phyloP scores from a whole-genome alignment of 2,888 invertebrate species.

The Caenorhabditis panamensis region DNA sequence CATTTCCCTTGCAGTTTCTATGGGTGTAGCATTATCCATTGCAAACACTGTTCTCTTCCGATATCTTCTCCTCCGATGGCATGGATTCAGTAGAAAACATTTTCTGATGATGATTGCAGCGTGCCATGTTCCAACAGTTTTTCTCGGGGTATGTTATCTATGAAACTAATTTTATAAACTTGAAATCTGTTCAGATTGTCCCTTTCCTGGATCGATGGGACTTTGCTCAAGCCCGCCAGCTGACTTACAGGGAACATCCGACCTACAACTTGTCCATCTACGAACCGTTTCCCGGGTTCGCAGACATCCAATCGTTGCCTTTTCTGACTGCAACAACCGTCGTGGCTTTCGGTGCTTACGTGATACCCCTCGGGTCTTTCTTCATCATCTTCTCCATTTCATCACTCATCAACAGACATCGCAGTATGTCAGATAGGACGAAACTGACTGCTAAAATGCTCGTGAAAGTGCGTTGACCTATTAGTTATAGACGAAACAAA shows the following conservation, averaged over 20 bases:
- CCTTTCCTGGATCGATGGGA: conserved; percentile 44
- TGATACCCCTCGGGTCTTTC: conserved; percentile 45
- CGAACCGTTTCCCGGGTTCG: conserved; percentile 46
- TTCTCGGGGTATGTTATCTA: conserved; percentile 19
- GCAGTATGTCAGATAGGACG: conserved; percentile 54
- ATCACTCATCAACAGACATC: conserved; percentile 36
- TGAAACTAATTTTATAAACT: not conserved
- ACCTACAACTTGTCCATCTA: conserved; percentile 47
- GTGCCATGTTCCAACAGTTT: conserved; percentile 36
- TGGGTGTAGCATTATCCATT: conserved; percentile 43
- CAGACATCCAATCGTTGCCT: conserved; percentile 29
- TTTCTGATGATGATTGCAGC: conserved; percentile 40
- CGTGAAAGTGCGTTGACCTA: conserved; percentile 37
- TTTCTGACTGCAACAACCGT: conserved; percentile 38
- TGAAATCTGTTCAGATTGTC: conserved; percentile 20
- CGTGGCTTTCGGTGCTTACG: conserved; percentile 46
- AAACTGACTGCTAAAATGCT: conserved; percentile 50
- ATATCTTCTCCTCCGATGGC: conserved; percentile 37
- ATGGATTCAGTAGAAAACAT: conserved; percentile 18
- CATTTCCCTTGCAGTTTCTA: conserved; percentile 30
- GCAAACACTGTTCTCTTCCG: conserved; percentile 49
- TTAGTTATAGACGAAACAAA: not conserved
- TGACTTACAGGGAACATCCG: conserved; percentile 42
- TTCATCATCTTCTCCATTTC: conserved; percentile 50
- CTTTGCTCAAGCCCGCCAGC: conserved; percentile 22